Evolutionary conservation across 2,888 invertebrate genomes (phyloP), one percentile per base, ranked within the genome.

Genomic region (Heliconius charithonia): DNA sequence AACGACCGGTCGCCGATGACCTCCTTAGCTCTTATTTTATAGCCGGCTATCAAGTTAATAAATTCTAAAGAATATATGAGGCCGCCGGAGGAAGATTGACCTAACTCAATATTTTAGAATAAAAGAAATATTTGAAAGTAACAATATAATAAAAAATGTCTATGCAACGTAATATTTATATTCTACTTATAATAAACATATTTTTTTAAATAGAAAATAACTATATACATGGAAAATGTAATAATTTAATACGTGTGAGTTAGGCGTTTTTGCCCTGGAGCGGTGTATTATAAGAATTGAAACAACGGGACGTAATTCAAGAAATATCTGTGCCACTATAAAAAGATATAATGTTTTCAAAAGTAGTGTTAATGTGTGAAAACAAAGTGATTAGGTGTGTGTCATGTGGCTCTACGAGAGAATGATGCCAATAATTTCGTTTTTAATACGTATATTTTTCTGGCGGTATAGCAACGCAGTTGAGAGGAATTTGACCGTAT

Each of bases 1-100:
- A 88, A 90, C 87, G 86, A 89, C 89, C 86, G 86, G 82, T 80
- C 80, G 76, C 84, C 85, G 86, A 86, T 90, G 93, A 93, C 94
- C 94, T 91, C 92, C 87, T 93, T 93, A 89, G 84, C 77, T 84
- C 22, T 83, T 84, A 84, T 91, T 90, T 91, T 91, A 93, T 89
- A 88, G 91, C 88, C 87, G 85, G 85, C 86, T 86, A 90, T 89
- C 88, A 85, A 83, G 84, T 84, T 87, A 87, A 92, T 93, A 92
- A 91, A 93, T 92, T 89, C 85, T 85, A 87, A 86, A 87, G 87
- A 88, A 88, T 87, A 87, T 85, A 88, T 85, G 69, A 69, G 9
- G 41, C 41, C 3, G 69, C 7, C 41, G 13, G 25, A 41, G 69
- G 41, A 45, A 45, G 25, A 67, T 41, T 25, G 69, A 25, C 69